Conservation (phyloP, 2,113 vertebrate genomes). For the Epinephelus fuscoguttatus region DNA sequence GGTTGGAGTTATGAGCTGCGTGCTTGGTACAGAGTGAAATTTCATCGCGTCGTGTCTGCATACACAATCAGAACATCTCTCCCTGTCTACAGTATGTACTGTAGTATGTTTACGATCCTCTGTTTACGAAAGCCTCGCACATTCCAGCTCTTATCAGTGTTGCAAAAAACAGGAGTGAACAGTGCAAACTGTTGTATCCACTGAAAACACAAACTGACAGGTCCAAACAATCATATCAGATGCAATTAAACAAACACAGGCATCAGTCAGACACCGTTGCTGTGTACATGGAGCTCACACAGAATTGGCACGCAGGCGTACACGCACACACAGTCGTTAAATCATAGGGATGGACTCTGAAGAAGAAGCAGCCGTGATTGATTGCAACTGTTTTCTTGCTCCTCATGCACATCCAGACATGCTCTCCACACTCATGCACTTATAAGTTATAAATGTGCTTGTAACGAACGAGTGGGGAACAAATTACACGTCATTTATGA, state of each 20-base stretch:
- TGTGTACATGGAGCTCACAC: constrained; percentile 2
- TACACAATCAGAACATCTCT: neutral
- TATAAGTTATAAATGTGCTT: constrained; percentile 3
- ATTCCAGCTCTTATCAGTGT: constrained; percentile 19
- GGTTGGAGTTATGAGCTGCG: neutral
- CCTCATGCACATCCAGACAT: neutral
- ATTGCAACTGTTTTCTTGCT: neutral
- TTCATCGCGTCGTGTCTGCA: neutral
- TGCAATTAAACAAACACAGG: constrained; percentile 1
- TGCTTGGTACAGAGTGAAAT: neutral
- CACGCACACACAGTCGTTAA: neutral
- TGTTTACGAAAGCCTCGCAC: constrained; percentile 9
- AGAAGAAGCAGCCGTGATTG: neutral
- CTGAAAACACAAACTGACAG: constrained; percentile 7
- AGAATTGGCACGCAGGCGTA: neutral
- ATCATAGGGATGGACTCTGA: neutral
- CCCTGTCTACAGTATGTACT: neutral
- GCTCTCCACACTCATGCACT: neutral
- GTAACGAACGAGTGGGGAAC: constrained; percentile 18
- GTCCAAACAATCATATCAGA: constrained; percentile 34
- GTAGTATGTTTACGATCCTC: neutral
- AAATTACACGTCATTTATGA: constrained; percentile 25
- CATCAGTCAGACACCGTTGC: constrained; percentile 3
- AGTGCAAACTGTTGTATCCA: neutral
- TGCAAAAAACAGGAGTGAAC: neutral